Conservation (phyloP, 2,888 invertebrate genomes). For the Drosophila maculinotata region DNA sequence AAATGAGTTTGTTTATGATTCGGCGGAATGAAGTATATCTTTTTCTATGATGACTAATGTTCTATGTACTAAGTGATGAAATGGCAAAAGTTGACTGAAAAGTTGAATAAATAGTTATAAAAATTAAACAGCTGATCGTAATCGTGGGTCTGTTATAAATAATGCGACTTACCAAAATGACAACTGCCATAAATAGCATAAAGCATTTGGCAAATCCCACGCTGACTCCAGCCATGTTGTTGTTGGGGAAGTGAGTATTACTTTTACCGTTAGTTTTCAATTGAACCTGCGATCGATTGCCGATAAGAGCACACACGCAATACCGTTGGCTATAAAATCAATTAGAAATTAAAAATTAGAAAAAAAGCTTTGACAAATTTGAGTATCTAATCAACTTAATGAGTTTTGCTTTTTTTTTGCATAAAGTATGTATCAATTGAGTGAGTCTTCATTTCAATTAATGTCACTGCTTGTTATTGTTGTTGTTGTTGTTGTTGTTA, state of each 20-base stretch:
- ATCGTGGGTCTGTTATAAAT: neutral
- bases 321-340: constrained; percentile 59
- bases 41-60: constrained; percentile 13
- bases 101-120: neutral
- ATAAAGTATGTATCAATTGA: constrained; percentile 21
- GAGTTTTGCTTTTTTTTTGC: constrained; percentile 52
- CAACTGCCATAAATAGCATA: constrained; percentile 82
- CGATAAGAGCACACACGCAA: constrained; percentile 56
- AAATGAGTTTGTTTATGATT: neutral
- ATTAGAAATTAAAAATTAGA: constrained; percentile 69
- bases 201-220: constrained; percentile 83
- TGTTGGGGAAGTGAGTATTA: neutral
- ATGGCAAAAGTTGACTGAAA: neutral
- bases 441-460: constrained; percentile 15
- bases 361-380: constrained; percentile 15
- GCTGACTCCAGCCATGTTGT: constrained; percentile 77
- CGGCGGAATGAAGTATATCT: neutral
- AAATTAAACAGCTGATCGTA: neutral
- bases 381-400: constrained; percentile 74
- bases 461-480: constrained; percentile 15
- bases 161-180: constrained; percentile 79
- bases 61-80: neutral
- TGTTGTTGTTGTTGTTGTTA: constrained; percentile 16
- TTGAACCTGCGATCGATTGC: constrained; percentile 30
- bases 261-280: neutral